A percentile compares a stretch with the other conserved stretches of the same genome.
Evolutionary conservation across 2,113 vertebrate genomes (phyloP).

Genomic region (Caranx ignobilis): DNA sequence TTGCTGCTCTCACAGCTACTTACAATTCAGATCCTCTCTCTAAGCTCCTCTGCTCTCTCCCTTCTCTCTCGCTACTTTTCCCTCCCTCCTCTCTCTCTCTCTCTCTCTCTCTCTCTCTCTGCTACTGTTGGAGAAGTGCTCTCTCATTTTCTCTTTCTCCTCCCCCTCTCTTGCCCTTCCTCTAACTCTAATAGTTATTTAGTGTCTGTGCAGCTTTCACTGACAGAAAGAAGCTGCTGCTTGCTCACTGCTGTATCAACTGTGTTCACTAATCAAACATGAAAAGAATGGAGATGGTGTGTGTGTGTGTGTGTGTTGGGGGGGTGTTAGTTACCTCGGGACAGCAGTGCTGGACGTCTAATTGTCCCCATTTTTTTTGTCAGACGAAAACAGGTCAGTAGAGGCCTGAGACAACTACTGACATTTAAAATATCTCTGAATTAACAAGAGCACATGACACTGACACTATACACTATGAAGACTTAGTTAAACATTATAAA

Average conservation of each 20-base stretch:
- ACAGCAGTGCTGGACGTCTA: conserved; percentile 10
- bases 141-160: conserved; percentile 67
- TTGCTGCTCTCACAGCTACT: conserved; percentile 76
- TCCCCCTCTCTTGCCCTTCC: conserved; percentile 67
- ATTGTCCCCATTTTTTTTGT: conserved; percentile 28
- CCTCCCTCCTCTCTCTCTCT: conserved; percentile 51
- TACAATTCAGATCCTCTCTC: conserved; percentile 78
- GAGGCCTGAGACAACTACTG: neutral
- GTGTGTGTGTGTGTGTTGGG: neutral
- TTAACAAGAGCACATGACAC: too few relatives aligned
- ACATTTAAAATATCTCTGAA: too few relatives aligned
- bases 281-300: conserved; percentile 31
- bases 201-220: conserved; percentile 69
- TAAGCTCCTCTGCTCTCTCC: conserved; percentile 66
- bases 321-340: conserved; percentile 27
- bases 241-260: conserved; percentile 29
- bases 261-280: conserved; percentile 66
- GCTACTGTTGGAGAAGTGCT: conserved; percentile 69
- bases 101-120: conserved; percentile 47
- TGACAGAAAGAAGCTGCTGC: conserved; percentile 60
- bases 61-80: conserved; percentile 53
- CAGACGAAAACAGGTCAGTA: conserved; percentile 13
- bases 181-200: conserved; percentile 80
- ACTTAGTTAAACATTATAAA: too few relatives aligned
- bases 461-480: too few relatives aligned